phyloP scores from a whole-genome alignment of 2,888 invertebrate genomes.

The Hirtodrosophila confusa region DNA sequence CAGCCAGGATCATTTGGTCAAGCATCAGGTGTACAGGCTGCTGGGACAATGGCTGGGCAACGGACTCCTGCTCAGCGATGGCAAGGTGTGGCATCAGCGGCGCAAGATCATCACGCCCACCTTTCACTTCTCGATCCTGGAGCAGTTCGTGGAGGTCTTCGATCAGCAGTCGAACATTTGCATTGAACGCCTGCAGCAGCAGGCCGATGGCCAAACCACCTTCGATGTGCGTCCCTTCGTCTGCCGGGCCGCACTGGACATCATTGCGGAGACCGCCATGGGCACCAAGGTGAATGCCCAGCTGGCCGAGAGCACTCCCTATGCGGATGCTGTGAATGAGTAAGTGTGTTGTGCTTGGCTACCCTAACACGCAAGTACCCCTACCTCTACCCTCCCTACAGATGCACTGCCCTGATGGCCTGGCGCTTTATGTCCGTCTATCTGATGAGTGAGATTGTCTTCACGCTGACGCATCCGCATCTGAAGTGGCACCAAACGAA shows the following conservation, averaged over 20 bases:
- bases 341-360: slow-evolving; percentile 74
- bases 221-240: slow-evolving; percentile 87
- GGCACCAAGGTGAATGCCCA: slow-evolving; percentile 85
- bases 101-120: slow-evolving; percentile 91
- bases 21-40: slow-evolving; percentile 74
- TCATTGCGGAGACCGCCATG: slow-evolving; percentile 84
- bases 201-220: slow-evolving; percentile 76
- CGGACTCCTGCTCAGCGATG: slow-evolving; percentile 79
- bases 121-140: slow-evolving; percentile 91
- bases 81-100: slow-evolving; percentile 87
- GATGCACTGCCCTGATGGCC: slow-evolving; percentile 70
- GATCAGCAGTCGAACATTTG: slow-evolving; percentile 87
- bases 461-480: slow-evolving; percentile 57
- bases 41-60: slow-evolving; percentile 79
- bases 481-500: slow-evolving; percentile 58
- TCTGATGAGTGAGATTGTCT: slow-evolving; percentile 66
- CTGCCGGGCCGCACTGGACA: slow-evolving; percentile 86
- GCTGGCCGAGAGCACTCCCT: slow-evolving; percentile 87
- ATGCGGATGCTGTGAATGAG: slow-evolving; percentile 89
- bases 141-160: slow-evolving; percentile 89
- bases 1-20: slow-evolving; percentile 75
- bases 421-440: slow-evolving; percentile 71
- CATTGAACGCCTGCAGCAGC: slow-evolving; percentile 85
- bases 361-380: too few species aligned
- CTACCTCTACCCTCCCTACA: slow-evolving; percentile 9